Conservation (phyloP, 2,888 invertebrate genomes). For the Rhingia rostrata region DNA sequence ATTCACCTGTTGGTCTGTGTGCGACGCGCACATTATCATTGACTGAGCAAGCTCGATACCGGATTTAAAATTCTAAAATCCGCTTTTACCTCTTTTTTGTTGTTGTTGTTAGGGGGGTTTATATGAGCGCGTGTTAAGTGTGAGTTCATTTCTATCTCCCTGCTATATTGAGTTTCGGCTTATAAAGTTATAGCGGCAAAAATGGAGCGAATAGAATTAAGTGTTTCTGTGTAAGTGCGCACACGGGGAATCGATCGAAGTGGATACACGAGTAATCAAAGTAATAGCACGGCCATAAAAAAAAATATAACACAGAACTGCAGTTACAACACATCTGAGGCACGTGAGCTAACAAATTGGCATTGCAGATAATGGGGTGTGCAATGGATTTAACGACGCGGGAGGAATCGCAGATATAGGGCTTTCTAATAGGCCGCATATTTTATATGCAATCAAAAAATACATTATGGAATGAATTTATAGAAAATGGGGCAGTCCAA, state of each 20-base stretch:
- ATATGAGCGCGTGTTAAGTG: conserved; percentile 2
- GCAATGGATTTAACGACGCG: conserved; percentile 7
- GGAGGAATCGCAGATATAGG: background rate
- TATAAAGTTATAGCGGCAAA: background rate
- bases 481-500: no score
- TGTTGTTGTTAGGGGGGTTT: background rate
- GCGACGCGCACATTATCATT: background rate
- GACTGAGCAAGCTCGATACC: conserved; percentile 17
- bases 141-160: conserved; percentile 22
- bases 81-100: conserved; percentile 9
- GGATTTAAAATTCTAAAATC: conserved; percentile 35
- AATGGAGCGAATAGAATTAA: conserved; percentile 42
- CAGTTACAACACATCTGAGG: conserved; percentile 50
- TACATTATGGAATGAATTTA: no score
- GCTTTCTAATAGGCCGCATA: conserved; percentile 1
- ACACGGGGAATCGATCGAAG: conserved; percentile 15
- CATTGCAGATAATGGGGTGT: conserved; percentile 14
- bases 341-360: conserved; percentile 53
- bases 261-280: conserved; percentile 32
- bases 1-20: conserved; percentile 31
- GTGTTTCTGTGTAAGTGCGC: conserved; percentile 3
- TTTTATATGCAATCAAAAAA: background rate
- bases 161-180: conserved; percentile 6
- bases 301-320: conserved; percentile 9
- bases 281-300: background rate